Evolutionary conservation across 92 coral and sea anemone genomes (phyloP).

Genomic region (Chrysogorgia sp.): DNA sequence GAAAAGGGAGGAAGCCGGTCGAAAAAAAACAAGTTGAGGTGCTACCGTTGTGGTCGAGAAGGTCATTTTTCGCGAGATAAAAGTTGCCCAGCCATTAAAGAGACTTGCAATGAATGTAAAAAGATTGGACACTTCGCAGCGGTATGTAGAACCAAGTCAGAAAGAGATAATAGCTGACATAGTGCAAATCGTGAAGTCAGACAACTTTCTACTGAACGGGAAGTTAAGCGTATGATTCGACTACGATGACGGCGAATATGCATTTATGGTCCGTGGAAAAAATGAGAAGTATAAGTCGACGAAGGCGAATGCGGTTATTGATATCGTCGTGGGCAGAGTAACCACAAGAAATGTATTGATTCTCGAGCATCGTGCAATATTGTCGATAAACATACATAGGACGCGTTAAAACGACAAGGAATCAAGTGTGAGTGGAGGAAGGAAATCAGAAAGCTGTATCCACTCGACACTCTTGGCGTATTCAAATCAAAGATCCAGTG

Average conservation of each 20-base stretch:
- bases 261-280: conserved; percentile 5
- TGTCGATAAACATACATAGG: conserved; percentile 51
- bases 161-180: background rate
- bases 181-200: background rate
- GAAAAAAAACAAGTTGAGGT: too few species aligned
- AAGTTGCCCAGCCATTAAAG: conserved; percentile 43
- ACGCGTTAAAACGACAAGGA: conserved; percentile 25
- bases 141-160: background rate
- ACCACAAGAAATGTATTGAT: too few species aligned
- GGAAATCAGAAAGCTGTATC: conserved; percentile 40
- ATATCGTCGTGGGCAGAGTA: conserved; percentile 53
- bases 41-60: too few species aligned
- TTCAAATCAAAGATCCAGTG: conserved; percentile 44
- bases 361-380: conserved; percentile 57
- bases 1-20: too few species aligned
- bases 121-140: conserved; percentile 18
- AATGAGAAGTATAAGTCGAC: background rate
- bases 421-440: conserved; percentile 44
- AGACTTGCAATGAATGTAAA: conserved; percentile 43
- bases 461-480: conserved; percentile 44
- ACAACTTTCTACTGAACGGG: too few species aligned
- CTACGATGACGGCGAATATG: conserved; percentile 46
- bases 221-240: background rate
- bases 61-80: too few species aligned
- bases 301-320: conserved; percentile 1